These are phyloP conservation scores for Cryptoleucopteryx plumbea DNA, from an alignment of 2,113 vertebrate genomes.

Conservation along the genomic window DNA sequence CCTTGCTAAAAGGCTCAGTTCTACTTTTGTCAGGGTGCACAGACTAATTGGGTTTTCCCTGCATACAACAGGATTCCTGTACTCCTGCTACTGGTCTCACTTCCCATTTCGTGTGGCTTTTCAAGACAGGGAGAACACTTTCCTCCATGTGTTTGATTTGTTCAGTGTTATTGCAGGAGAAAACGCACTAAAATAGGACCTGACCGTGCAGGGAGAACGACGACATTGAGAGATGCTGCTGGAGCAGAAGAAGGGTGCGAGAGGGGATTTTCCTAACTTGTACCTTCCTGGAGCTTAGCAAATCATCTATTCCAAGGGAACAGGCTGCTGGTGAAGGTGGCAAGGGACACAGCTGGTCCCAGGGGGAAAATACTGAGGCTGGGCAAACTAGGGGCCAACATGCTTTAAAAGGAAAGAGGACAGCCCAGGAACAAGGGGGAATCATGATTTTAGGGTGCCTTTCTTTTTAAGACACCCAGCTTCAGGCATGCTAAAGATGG, in stretches of 20 bases:
- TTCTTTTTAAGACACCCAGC: background rate
- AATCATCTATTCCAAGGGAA: rapidly evolving
- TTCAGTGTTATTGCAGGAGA: rapidly evolving
- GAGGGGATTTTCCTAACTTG: no score
- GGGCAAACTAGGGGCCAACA: rapidly evolving
- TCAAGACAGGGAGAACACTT: background rate
- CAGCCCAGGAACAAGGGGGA: background rate
- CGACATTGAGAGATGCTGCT: rapidly evolving
- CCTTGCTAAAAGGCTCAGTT: background rate
- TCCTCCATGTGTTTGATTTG: rapidly evolving
- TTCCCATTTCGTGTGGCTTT: background rate
- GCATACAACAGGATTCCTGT: background rate
- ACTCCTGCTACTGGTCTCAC: background rate
- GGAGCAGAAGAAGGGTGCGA: background rate
- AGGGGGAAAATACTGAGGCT: background rate
- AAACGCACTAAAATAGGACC: background rate
- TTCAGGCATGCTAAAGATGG: background rate
- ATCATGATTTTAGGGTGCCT: background rate
- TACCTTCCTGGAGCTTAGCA: background rate
- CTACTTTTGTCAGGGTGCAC: background rate
- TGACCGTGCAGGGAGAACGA: rapidly evolving
- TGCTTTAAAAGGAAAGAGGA: background rate
- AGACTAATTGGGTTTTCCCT: background rate
- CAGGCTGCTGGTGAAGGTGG: background rate
- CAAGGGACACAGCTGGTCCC: background rate